These are phyloP conservation scores for Cacoxenus indagator DNA, from an alignment of 2,888 invertebrate genomes.

Conservation along the genomic window DNA sequence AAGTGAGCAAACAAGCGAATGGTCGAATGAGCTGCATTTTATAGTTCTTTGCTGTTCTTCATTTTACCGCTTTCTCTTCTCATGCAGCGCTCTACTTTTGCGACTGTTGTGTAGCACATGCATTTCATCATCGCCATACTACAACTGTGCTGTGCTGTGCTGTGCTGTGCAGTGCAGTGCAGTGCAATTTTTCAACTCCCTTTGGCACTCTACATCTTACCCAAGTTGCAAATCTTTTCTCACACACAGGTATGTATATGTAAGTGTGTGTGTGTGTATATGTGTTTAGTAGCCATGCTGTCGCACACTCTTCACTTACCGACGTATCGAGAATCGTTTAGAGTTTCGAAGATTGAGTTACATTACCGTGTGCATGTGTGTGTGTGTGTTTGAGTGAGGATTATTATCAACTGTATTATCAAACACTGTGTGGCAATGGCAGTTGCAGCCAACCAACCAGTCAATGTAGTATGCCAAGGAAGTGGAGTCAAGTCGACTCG, in stretches of 20 bases:
- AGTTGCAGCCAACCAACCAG: no score
- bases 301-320: no score
- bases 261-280: neutral
- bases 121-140: neutral
- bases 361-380: conserved; percentile 40
- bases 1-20: neutral
- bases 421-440: no score
- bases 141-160: neutral
- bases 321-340: conserved; percentile 42
- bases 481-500: no score
- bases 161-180: no score
- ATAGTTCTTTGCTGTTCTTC: no score
- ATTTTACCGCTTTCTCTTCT: neutral
- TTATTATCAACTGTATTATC: conserved; percentile 65
- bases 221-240: neutral
- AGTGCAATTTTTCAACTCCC: neutral
- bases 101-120: neutral
- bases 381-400: conserved; percentile 33
- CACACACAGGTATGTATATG: neutral
- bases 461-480: no score
- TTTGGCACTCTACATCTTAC: neutral
- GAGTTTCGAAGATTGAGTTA: conserved; percentile 53
- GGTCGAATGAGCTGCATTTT: no score
- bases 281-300: neutral
- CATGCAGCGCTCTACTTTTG: neutral